Base-by-base conservation (phyloP, 1,140 invertebrate genomes). In the Aphidius gifuensis region DNA sequence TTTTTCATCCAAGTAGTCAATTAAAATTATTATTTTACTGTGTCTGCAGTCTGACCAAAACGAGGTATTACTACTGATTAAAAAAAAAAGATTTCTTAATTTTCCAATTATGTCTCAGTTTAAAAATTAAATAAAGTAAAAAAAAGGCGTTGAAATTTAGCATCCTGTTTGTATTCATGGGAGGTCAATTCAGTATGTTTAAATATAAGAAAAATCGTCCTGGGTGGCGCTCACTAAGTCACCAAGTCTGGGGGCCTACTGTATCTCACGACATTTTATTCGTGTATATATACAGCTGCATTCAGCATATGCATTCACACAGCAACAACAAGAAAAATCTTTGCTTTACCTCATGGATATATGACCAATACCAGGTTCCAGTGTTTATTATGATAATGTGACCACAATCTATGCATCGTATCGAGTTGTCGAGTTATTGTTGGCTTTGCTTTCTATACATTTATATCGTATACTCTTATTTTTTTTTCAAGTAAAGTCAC, bases 391-490 rank as follows among this genome's bases (percentile, higher is more conserved):
- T 72, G 67, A 68, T 72, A 72, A 72, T 72, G 67, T 51, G 50
- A 40, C 38, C 40, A 38, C 64, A 70, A 72, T 72, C 70, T 72
- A 70, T 70, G 70, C 70, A 55, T 68, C 67, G 70, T 71, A 71
- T 71, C 70, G 70, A 66, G 66, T 70, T 69, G 70, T 68, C 68
- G 70, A 70, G 70, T 70, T 71, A 70, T 71, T 71, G 70, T 71
- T 71, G 65, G 61, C 57, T 58, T 54, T 61, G 38, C 44, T 43
- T 49, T 49, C 38, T 32, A 32, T 32, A 32, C 23, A 32, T 32
- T 3, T 32, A 32, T 32, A 32, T 32, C 23, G 23, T 32, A 32
- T 32, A 3, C 4, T 32, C 23, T 32, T 32, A 3, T 32, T 32
- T 4, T 3, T 3, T 32, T 32, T 32, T 4, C 23, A 32, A 32